phyloP scores from a whole-genome alignment of 2,113 vertebrate species.

The Gallinago undulata region DNA sequence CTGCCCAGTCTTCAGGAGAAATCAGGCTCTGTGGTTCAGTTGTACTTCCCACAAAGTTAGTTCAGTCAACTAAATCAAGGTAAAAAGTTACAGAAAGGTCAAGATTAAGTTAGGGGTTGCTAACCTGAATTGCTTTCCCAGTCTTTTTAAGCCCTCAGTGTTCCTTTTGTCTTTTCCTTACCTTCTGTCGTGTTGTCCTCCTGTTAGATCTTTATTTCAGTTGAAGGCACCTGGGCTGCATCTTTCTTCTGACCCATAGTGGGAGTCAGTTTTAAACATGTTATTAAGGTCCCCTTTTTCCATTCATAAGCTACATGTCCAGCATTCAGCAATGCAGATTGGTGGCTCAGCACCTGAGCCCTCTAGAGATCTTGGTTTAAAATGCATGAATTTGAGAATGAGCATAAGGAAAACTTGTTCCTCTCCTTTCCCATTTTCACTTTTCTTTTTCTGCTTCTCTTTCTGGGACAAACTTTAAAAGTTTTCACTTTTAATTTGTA shows the following conservation, averaged over 20 bases:
- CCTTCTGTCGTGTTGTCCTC: slow-evolving; percentile 34
- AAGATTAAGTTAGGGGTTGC: slow-evolving; percentile 56
- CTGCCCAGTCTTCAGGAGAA: background rate
- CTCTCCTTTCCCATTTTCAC: background rate
- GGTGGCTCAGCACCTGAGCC: background rate
- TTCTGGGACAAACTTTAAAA: background rate
- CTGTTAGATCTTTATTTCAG: slow-evolving; percentile 54
- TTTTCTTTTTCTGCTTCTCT: background rate
- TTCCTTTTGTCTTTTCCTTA: slow-evolving; percentile 55
- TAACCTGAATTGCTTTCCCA: slow-evolving; percentile 43
- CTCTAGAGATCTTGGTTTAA: background rate
- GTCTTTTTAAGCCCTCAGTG: slow-evolving; percentile 42
- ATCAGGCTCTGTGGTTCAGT: background rate
- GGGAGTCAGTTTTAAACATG: slow-evolving; percentile 25
- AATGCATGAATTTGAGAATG: background rate
- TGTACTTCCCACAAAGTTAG: slow-evolving; percentile 61
- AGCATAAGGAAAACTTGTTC: background rate
- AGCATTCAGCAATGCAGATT: slow-evolving; percentile 24
- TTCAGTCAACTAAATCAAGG: slow-evolving; percentile 61
- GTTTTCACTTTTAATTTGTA: slow-evolving; percentile 4
- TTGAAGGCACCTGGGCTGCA: slow-evolving; percentile 46
- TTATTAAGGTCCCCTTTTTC: slow-evolving; percentile 29
- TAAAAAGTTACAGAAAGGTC: slow-evolving; percentile 54
- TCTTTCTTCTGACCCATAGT: slow-evolving; percentile 23
- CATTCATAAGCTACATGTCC: background rate